phyloP scores from a whole-genome alignment of 2,113 vertebrate genomes.

The Spilogale gracilis region DNA sequence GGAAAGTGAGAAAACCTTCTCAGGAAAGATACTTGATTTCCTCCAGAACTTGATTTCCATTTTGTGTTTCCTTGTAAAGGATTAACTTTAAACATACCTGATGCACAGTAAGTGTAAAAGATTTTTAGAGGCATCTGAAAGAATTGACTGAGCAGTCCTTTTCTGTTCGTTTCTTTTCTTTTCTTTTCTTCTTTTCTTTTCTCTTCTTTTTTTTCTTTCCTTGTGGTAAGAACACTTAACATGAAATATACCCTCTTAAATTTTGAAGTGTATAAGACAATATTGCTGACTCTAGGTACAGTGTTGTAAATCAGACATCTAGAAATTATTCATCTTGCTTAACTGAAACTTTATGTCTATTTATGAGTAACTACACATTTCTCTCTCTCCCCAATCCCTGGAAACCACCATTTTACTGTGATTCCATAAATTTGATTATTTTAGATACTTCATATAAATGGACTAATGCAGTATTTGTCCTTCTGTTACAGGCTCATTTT shows the following conservation, averaged over 20 bases:
- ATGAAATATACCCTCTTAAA: neutral
- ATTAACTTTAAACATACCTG: conserved; percentile 4
- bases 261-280: neutral
- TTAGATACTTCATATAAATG: neutral
- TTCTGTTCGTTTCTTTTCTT: neutral
- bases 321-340: neutral
- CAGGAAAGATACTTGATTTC: neutral
- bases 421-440: neutral
- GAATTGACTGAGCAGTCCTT: neutral
- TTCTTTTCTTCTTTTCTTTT: too few relatives aligned
- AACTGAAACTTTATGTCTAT: neutral
- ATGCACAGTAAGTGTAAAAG: neutral
- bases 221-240: neutral
- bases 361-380: neutral
- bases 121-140: conserved; percentile 7
- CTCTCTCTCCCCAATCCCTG: too few relatives aligned
- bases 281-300: neutral
- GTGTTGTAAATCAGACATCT: neutral
- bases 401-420: neutral
- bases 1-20: neutral
- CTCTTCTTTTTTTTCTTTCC: neutral
- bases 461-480: neutral
- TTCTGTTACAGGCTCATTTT: neutral
- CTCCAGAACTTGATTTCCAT: conserved; percentile 22
- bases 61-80: conserved; percentile 7